Evolutionary conservation across 2,888 invertebrate genomes (phyloP).

Genomic region (Lasius platythorax): DNA sequence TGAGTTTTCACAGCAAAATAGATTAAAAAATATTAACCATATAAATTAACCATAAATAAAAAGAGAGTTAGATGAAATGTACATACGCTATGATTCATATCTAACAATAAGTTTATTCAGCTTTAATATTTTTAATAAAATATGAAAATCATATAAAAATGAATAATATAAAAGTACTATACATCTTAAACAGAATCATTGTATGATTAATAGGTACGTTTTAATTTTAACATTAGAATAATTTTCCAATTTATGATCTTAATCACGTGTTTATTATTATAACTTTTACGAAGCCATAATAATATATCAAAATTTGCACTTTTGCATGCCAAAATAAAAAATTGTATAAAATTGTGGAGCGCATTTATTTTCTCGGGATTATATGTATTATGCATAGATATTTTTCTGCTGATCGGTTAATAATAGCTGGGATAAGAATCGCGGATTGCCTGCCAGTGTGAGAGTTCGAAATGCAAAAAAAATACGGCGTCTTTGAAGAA

Average conservation of each 20-base stretch:
- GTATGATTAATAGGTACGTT: not conserved
- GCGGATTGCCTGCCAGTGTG: not conserved
- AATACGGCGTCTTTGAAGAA: conserved; percentile 31
- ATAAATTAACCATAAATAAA: not conserved
- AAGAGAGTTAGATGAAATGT: not conserved
- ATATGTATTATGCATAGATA: not conserved
- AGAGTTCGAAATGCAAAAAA: conserved; percentile 24
- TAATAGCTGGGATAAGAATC: not conserved
- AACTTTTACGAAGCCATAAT: too few species aligned
- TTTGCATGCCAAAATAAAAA: not conserved
- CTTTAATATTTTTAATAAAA: not conserved
- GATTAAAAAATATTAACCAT: not conserved
- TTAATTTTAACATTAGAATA: not conserved
- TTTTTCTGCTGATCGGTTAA: conserved; percentile 11
- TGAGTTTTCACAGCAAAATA: not conserved
- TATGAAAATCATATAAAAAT: not conserved
- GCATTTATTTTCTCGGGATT: not conserved
- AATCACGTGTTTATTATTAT: not conserved
- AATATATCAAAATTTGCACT: not conserved
- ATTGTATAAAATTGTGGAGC: not conserved
- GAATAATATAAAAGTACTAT: too few species aligned
- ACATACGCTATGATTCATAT: not conserved
- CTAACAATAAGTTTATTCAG: not conserved
- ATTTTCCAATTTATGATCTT: not conserved
- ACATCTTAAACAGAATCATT: not conserved